These are phyloP conservation scores for Styela plicata DNA, from an alignment of 23 tunicate species.

Conservation along the genomic window DNA sequence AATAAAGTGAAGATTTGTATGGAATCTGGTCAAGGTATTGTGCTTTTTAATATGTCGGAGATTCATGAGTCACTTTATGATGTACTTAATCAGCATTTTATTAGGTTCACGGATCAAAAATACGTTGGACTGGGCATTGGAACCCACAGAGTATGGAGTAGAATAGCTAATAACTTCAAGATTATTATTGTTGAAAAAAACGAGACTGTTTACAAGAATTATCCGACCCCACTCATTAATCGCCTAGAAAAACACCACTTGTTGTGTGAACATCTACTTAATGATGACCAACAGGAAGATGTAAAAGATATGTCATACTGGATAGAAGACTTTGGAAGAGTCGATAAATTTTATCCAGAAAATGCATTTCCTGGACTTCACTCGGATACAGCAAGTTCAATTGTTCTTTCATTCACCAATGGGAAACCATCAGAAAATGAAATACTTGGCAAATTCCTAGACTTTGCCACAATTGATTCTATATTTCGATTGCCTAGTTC, in stretches of 20 bases:
- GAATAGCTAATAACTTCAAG: slow-evolving; percentile 32
- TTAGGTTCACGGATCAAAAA: slow-evolving; percentile 52
- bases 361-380: slow-evolving; percentile 54
- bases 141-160: slow-evolving; percentile 48
- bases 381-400: slow-evolving; percentile 53
- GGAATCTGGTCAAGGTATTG: slow-evolving; percentile 59
- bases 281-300: not conserved
- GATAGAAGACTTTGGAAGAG: slow-evolving; percentile 14
- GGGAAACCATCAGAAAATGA: not conserved
- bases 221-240: slow-evolving; percentile 52
- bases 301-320: slow-evolving; percentile 31
- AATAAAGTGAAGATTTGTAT: slow-evolving; percentile 58
- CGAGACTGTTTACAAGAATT: slow-evolving; percentile 43
- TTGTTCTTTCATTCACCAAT: slow-evolving; percentile 11
- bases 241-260: slow-evolving; percentile 58
- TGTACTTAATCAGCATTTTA: slow-evolving; percentile 72
- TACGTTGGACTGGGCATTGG: slow-evolving; percentile 68
- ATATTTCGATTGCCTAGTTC: not conserved
- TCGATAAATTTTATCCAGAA: not conserved
- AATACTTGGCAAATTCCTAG: not conserved
- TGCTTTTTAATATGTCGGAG: slow-evolving; percentile 60
- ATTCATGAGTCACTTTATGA: slow-evolving; percentile 71
- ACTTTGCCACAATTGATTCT: not conserved
- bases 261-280: slow-evolving; percentile 28
- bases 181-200: slow-evolving; percentile 52